Percentiles rank a stretch among this genome's conserved stretches.
Conservation (phyloP, 2,888 invertebrate species). For the Synergus japonicus region DNA sequence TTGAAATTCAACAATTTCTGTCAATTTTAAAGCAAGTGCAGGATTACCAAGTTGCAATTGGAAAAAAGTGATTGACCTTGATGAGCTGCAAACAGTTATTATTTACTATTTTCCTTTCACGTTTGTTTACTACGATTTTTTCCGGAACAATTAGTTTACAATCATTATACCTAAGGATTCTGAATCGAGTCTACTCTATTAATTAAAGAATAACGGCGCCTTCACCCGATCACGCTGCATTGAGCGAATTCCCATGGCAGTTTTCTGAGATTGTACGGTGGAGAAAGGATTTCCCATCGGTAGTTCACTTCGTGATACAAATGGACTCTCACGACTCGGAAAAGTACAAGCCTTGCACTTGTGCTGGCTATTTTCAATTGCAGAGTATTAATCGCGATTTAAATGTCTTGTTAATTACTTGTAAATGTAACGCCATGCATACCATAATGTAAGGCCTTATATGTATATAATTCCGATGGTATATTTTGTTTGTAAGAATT, state of each 20-base stretch:
- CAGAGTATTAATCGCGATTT: slow-evolving; percentile 49
- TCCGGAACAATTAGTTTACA: slow-evolving; percentile 10
- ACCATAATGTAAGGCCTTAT: too few relatives aligned
- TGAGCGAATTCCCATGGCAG: slow-evolving; percentile 54
- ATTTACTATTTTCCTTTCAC: too few relatives aligned
- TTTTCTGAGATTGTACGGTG: slow-evolving; percentile 48
- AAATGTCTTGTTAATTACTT: slow-evolving; percentile 49
- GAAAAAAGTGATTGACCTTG: too few relatives aligned
- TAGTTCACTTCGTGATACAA: slow-evolving; percentile 49
- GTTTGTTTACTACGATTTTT: background rate
- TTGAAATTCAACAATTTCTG: too few relatives aligned
- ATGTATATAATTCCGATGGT: too few relatives aligned
- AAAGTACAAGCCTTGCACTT: slow-evolving; percentile 47
- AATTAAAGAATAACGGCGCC: slow-evolving; percentile 36
- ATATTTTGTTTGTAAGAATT: too few relatives aligned
- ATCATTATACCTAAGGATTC: background rate
- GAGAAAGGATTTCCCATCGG: slow-evolving; percentile 60
- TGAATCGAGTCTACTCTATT: slow-evolving; percentile 19
- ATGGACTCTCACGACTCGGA: slow-evolving; percentile 55
- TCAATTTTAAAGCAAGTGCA: too few relatives aligned
- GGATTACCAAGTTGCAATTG: too few relatives aligned
- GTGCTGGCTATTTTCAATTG: slow-evolving; percentile 20
- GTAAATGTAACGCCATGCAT: slow-evolving; percentile 33
- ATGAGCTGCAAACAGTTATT: too few relatives aligned
- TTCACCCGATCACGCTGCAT: slow-evolving; percentile 50